A percentile compares a stretch with the other conserved stretches of the same genome.
phyloP scores from a whole-genome alignment of 2,888 invertebrate genomes.

The Heliconius charithonia region DNA sequence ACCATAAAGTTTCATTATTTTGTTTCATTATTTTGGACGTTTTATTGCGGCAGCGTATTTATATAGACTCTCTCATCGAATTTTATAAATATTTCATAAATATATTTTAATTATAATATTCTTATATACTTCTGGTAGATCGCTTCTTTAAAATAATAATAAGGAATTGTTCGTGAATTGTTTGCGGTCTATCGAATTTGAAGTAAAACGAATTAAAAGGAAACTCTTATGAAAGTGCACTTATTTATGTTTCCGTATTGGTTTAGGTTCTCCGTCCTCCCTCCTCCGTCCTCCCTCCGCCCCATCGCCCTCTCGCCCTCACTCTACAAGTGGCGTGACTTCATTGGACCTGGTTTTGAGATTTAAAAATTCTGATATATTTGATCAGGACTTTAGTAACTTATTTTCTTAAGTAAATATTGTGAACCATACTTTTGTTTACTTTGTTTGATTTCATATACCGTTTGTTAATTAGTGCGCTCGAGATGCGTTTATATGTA shows the following conservation, averaged over 20 bases:
- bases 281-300: not conserved
- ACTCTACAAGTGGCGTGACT: not conserved
- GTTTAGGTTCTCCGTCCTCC: conserved; percentile 28
- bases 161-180: not conserved
- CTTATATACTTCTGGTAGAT: too few relatives aligned
- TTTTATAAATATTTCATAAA: too few relatives aligned
- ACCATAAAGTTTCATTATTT: too few relatives aligned
- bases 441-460: not conserved
- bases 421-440: not conserved
- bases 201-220: conserved; percentile 34
- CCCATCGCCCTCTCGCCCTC: not conserved
- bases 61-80: too few relatives aligned
- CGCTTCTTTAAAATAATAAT: too few relatives aligned
- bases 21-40: too few relatives aligned
- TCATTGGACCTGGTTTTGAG: conserved; percentile 19
- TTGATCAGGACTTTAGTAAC: conserved; percentile 5
- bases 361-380: conserved; percentile 20
- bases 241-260: conserved; percentile 33
- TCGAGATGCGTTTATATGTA: too few relatives aligned
- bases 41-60: too few relatives aligned
- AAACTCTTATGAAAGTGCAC: conserved; percentile 29
- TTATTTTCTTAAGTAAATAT: conserved; percentile 11
- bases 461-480: too few relatives aligned
- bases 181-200: conserved; percentile 1
- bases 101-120: too few relatives aligned